Percentiles rank a stretch among this genome's conserved stretches.
phyloP scores from a whole-genome alignment of 2,888 invertebrate species.

The Sphinx pinastri region DNA sequence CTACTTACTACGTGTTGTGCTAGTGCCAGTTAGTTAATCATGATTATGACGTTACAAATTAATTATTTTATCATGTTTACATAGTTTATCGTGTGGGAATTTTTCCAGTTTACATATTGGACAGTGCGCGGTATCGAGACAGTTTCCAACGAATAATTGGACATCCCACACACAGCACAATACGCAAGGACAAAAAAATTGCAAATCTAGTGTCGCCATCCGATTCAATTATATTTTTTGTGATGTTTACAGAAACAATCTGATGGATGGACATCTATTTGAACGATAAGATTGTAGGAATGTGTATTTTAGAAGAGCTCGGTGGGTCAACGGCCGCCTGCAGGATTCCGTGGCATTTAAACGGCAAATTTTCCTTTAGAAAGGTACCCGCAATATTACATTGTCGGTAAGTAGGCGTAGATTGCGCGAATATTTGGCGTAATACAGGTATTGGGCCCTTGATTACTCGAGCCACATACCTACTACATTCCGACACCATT shows the following conservation, averaged over 20 bases:
- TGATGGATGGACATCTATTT: conserved; percentile 8
- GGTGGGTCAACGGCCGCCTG: neutral
- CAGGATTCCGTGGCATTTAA: conserved; percentile 8
- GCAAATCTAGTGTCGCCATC: neutral
- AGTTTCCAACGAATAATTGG: conserved; percentile 11
- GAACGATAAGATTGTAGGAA: conserved; percentile 3
- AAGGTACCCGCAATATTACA: neutral
- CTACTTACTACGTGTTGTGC: conserved; percentile 66
- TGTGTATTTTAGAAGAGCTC: conserved; percentile 1
- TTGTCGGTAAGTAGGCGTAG: neutral
- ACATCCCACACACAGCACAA: neutral
- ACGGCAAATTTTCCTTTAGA: neutral
- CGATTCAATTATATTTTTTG: conserved; percentile 21
- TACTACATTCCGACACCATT: conserved; percentile 14
- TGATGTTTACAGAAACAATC: conserved; percentile 6
- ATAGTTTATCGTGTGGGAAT: conserved; percentile 42
- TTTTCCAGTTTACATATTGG: conserved; percentile 5
- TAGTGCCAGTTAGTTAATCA: conserved; percentile 65
- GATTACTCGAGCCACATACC: conserved; percentile 6
- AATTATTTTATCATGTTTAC: conserved; percentile 70
- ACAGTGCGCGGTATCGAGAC: neutral
- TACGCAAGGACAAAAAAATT: conserved; percentile 16
- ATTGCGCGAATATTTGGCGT: conserved; percentile 10
- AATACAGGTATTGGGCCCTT: neutral
- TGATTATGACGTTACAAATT: conserved; percentile 71